Evolutionary conservation across 2,113 vertebrate species (phyloP), one percentile per base, ranked within the genome.

Genomic region (Macheiramphus alcinus): DNA sequence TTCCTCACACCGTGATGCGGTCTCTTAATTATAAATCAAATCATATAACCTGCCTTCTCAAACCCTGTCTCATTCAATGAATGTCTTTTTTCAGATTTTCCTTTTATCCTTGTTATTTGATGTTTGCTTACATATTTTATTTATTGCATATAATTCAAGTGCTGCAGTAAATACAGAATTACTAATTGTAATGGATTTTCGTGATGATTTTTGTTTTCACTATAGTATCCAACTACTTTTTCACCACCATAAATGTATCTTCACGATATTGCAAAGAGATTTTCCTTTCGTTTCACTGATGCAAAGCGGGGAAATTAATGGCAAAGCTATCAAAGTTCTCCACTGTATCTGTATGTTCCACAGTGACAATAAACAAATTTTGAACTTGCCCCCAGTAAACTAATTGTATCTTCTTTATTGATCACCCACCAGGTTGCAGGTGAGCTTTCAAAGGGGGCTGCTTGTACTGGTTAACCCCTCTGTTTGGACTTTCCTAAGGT

Each of bases 71-170:
- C 83, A 19, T 89, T 93, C 68, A 32, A 31, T 55, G 31, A 80
- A 23, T 36, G 53, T 8, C 2, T 52, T 88, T 62, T 59, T 58
- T 59, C 84, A 91, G 45, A 80, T 88, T 79, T 93, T 70, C 31
- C 87, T 89, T 94, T 95, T 84, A 95, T 91, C 94, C 34, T 67
- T 67, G 68, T 91, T 95, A 81, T 93, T 96, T 92, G 86, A 92
- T 84, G 80, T 94, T 96, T 94, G 62, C 87, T 94, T 63, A 36
- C 81, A 75, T 93, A 88, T 89, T 93, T 94, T 94, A 93, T 93
- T 93, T 92, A 87, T 87, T 91, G 78, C 68, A 32, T 43, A 13
- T 91, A 94, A 85, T 94, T 95, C 74, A 94, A 56, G 40, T 36
- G 70, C 87, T 85, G 84, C 74, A 68, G 90, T 85, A 95, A 91